Base-by-base conservation (phyloP, 2,888 invertebrate species). In the Parthenolecanium corni region DNA sequence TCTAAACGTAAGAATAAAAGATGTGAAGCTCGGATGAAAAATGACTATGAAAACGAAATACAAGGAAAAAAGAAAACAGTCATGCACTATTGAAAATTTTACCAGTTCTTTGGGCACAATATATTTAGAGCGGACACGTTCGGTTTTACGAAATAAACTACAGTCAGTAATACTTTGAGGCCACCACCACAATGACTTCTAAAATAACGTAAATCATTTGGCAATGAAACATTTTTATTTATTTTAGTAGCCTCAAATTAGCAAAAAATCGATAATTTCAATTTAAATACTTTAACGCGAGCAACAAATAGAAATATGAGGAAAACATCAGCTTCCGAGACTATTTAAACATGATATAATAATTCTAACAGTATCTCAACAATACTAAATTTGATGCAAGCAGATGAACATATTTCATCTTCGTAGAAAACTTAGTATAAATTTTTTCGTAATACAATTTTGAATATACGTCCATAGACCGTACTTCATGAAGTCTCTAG, bases 161-260 rank as follows among this genome's bases (percentile, higher is more conserved):
- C 61, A 49, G n/a, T 61, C 51, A 46, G 40, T 36, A 51, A 38
- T 61, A 61, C 20, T 61, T 61, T 61, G 61, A 36, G 61, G 61
- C 61, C 61, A 61, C 61, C 61, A 61, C 61, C 61, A 61, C 49
- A 61, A 61, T 23, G 61, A 61, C 49, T 61, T 61, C 61, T 61
- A 51, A 23, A 61, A 38, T 51, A 54, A 54, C 23, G 53, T 23
- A 54, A 54, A 42, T 42, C 18, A 42, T 42, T 24, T 54, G 18
- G 24, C 18, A 54, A 49, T 31, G 20, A 38, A 20, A 52, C 9
- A 52, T 25, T 52, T n/a, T 18, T 52, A 20, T 36, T 38, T n/a
- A 24, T 24, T 51, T 14, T 3, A 20, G n/a, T 9, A 57, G 25
- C 40, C 12, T 12, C 40, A 57, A 57, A 49, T 21, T 18, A 58